phyloP scores from a whole-genome alignment of 2,888 invertebrate species.

The Ophion ventricosus region DNA sequence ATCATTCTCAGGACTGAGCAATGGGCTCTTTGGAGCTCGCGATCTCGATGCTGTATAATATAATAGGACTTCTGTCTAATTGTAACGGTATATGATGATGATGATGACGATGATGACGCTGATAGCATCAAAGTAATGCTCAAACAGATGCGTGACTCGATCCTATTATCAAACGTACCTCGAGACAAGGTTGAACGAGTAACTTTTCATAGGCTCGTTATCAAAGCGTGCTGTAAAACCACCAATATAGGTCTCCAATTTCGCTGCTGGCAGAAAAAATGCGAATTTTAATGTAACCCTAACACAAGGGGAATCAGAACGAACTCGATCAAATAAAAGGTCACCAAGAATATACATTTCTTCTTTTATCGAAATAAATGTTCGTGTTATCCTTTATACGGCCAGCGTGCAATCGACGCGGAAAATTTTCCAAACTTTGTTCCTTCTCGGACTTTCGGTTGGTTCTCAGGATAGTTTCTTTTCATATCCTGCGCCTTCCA shows the following conservation, averaged over 20 bases:
- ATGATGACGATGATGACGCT: conserved; percentile 16
- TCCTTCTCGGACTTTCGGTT: conserved; percentile 8
- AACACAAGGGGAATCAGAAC: neutral
- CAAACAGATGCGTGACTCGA: conserved; percentile 27
- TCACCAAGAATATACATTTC: neutral
- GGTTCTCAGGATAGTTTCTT: conserved; percentile 15
- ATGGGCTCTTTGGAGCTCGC: conserved; percentile 24
- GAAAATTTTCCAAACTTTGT: conserved; percentile 17
- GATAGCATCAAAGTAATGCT: conserved; percentile 35
- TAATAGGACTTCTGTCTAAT: conserved; percentile 34
- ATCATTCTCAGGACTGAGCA: conserved; percentile 39
- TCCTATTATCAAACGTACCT: conserved; percentile 36
- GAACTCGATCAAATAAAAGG: neutral
- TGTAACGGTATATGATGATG: conserved; percentile 24
- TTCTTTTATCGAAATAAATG: neutral
- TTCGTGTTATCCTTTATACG: neutral
- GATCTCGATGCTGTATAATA: conserved; percentile 4
- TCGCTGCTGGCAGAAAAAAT: neutral
- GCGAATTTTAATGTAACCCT: neutral
- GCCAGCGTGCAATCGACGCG: conserved; percentile 4
- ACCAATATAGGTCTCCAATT: neutral
- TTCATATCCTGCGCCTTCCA: neutral
- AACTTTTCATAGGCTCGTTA: conserved; percentile 24
- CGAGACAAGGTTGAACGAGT: conserved; percentile 10
- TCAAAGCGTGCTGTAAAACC: conserved; percentile 12